phyloP scores from a whole-genome alignment of 2,797 vertebrate species.

The Jordanella pulchra region DNA sequence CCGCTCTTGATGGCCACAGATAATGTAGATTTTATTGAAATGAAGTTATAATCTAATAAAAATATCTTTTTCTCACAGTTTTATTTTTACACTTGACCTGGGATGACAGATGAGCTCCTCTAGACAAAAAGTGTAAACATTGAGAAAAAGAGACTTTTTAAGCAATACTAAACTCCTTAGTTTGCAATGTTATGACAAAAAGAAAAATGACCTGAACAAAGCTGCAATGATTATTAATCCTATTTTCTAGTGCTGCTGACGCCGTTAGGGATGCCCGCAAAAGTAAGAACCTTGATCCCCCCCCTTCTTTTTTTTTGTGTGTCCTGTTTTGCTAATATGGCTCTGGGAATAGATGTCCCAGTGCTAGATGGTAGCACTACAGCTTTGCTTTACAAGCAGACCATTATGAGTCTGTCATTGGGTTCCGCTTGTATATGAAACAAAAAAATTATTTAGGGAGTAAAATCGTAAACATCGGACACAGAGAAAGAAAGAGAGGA shows the following conservation, averaged over 20 bases:
- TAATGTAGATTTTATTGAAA: neutral
- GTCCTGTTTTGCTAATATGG: no score
- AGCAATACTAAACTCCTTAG: neutral
- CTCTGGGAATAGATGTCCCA: no score
- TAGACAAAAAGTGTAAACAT: neutral
- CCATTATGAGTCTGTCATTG: no score
- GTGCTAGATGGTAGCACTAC: no score
- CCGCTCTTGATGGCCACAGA: neutral
- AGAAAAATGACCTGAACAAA: neutral
- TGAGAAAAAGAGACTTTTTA: neutral
- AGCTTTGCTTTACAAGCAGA: no score
- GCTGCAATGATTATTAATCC: neutral
- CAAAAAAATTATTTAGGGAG: no score
- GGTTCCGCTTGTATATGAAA: no score
- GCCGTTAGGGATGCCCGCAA: no score
- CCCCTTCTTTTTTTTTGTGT: constrained; percentile 44
- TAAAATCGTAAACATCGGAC: no score
- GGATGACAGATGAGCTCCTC: neutral
- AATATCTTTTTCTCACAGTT: neutral
- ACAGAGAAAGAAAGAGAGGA: no score
- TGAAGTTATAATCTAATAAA: neutral
- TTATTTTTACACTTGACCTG: no score
- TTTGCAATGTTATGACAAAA: neutral
- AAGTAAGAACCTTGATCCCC: constrained; percentile 45
- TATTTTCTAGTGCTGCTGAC: neutral